Percentiles rank a stretch among this genome's conserved stretches.
These are phyloP conservation scores for Tetrapedia diversipes DNA, from an alignment of 2,888 invertebrate genomes.

Conservation along the genomic window DNA sequence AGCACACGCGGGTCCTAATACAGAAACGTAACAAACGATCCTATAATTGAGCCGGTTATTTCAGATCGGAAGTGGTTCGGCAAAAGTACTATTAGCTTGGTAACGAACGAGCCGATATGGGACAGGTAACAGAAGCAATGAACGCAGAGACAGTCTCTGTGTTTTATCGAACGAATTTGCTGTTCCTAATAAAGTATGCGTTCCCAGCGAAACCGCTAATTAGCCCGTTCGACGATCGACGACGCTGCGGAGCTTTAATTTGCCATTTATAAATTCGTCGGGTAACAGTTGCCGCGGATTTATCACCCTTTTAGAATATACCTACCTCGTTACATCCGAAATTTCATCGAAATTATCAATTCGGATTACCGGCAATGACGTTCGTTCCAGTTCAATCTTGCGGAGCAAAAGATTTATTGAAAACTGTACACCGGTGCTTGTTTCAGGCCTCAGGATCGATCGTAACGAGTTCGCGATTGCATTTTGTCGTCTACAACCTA, in stretches of 20 bases:
- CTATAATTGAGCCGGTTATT: constrained; percentile 21
- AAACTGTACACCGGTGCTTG: too few species aligned
- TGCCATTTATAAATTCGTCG: neutral
- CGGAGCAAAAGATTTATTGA: too few species aligned
- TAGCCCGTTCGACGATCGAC: constrained; percentile 12
- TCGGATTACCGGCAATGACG: too few species aligned
- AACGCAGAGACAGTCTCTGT: constrained; percentile 20
- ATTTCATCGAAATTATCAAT: neutral
- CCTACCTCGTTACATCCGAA: neutral
- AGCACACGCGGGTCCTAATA: constrained; percentile 4
- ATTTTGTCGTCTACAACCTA: too few species aligned
- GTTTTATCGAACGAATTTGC: constrained; percentile 28
- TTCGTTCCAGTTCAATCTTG: too few species aligned
- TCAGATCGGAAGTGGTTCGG: constrained; percentile 18
- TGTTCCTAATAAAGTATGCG: constrained; percentile 12
- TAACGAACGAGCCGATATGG: constrained; percentile 34
- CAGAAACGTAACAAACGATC: constrained; percentile 30
- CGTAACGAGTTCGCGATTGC: too few species aligned
- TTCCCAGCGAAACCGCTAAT: constrained; percentile 25
- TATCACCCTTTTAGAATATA: neutral
- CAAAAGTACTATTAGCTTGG: constrained; percentile 25
- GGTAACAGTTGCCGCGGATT: neutral
- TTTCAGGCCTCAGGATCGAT: too few species aligned
- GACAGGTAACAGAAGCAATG: constrained; percentile 34
- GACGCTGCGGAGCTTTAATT: neutral